Base-by-base conservation (phyloP, 2,113 vertebrate genomes). In the Odontophorus gujanensis region DNA sequence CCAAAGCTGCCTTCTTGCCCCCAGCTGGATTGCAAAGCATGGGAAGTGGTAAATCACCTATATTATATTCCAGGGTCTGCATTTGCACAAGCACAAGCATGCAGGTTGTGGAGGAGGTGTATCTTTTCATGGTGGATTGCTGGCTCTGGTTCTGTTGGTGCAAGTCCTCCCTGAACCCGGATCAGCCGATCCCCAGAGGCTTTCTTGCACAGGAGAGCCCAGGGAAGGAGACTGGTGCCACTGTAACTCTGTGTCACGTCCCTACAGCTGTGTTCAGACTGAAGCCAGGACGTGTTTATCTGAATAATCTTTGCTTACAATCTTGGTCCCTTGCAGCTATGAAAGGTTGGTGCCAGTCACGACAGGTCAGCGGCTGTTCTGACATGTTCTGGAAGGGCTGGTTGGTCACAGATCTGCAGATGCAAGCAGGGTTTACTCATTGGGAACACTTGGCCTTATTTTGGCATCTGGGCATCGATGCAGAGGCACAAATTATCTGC, bases 291-390 rank as follows among this genome's bases (percentile, higher is more conserved):
- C 28, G 5, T 25, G 43, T 36, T 57, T 81, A n/a, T 42, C 73
- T 48, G 61, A 81, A 67, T 32, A 32, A 81, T 94, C 72, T 76
- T 85, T 87, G 47, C 48, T 47, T 85, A n/a, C 68, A 26, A 2
- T 85, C 65, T 65, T 55, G 61, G 81, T 81, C 67, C 88, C 91
- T 94, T 77, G 72, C 79, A 91, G 91, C 89, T 96, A 42, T 57
- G 43, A 83, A 87, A 85, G 80, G 87, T 34, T 34, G 38, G 38
- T 91, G 50, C 93, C 73, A 65, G 89, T 91, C 72, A 17, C 68
- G 81, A n/a, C 93, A 91, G 77, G 91, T 87, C 85, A 45, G 48
- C 26, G 59, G 38, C 68, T 92, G 87, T 68, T 6, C 68, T 77
- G 32, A 26, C 78, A 73, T 75, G 76, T 42, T 86, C 85, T 75